A percentile compares a stretch with the other conserved stretches of the same genome.
Evolutionary conservation across 2,888 invertebrate species (phyloP).

Genomic region (Diaphora mendica): DNA sequence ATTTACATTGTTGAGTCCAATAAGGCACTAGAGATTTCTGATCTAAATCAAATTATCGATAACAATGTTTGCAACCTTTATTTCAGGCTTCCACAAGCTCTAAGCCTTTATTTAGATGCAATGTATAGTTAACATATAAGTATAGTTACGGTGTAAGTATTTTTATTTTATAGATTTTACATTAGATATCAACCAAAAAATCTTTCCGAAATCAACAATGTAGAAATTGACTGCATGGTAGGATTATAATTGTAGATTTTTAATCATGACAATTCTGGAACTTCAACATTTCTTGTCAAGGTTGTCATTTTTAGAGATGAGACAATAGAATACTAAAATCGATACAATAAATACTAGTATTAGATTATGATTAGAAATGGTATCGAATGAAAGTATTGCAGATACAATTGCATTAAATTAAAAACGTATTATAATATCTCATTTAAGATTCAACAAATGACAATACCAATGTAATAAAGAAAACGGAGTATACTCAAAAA

Average conservation of each 20-base stretch:
- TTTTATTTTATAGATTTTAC: background rate
- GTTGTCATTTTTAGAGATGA: background rate
- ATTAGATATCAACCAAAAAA: background rate
- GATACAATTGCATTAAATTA: background rate
- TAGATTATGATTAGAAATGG: no score
- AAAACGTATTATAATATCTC: background rate
- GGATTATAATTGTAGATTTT: background rate
- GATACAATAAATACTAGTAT: background rate
- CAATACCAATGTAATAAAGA: background rate
- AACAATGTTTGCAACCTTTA: no score
- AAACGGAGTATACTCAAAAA: background rate
- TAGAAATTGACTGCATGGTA: background rate
- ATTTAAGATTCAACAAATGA: no score
- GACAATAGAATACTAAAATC: background rate
- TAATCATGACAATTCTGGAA: background rate
- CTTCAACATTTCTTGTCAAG: background rate
- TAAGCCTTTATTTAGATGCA: no score
- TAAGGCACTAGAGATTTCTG: no score
- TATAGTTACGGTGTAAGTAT: no score
- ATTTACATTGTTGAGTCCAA: no score
- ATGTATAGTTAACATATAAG: no score
- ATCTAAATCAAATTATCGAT: no score
- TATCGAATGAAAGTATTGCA: background rate
- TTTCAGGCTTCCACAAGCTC: no score
- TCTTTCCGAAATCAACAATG: background rate